Evolutionary conservation across 1,140 invertebrate genomes (phyloP), one percentile per base, ranked within the genome.

Genomic region (Atta texana): DNA sequence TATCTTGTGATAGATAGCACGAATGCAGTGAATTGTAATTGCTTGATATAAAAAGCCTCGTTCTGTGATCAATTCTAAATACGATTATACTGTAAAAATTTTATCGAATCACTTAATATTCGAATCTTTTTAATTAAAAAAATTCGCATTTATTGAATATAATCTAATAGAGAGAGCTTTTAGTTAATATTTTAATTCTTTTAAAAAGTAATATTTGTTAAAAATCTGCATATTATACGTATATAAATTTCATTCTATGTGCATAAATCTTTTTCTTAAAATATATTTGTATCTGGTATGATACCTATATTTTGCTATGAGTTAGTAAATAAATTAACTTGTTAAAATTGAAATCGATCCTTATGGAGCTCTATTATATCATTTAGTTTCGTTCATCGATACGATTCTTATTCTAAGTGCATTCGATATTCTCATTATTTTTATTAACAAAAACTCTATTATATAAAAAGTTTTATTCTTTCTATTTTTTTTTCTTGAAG

Each of bases 301-400:
- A 69, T 66, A 80, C 21, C n/a, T 69, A 39, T 28, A 51, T n/a
- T 51, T 16, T 39, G 24, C 21, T 81, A n/a, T 18, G 57, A 74
- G 24, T 82, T 74, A 61, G 74, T 34, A 75, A 51, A 39, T 68
- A 34, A 34, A 34, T 34, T 69, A 74, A 44, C 24, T 34, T 59
- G 6, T 10, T 18, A 81, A 61, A 61, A 84, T 74, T 59, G 66
- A 74, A 82, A 72, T 34, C 31, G 31, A 34, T 82, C 55, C 18
- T 61, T 7, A 49, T 61, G 39, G 24, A 74, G 10, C 24, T 84
- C 21, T 14, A 49, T 82, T 61, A 74, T 49, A 14, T 51, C 39
- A 61, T 82, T 72, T 18, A 28, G 24, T 61, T 74, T 16, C 39
- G 18, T 5, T 34, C 7, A 4, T 24, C 34, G 53, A 82, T 59